Percentiles rank a stretch among this genome's conserved stretches.
Conservation (phyloP, 2,113 vertebrate genomes). For the Zonotrichia leucophrys region DNA sequence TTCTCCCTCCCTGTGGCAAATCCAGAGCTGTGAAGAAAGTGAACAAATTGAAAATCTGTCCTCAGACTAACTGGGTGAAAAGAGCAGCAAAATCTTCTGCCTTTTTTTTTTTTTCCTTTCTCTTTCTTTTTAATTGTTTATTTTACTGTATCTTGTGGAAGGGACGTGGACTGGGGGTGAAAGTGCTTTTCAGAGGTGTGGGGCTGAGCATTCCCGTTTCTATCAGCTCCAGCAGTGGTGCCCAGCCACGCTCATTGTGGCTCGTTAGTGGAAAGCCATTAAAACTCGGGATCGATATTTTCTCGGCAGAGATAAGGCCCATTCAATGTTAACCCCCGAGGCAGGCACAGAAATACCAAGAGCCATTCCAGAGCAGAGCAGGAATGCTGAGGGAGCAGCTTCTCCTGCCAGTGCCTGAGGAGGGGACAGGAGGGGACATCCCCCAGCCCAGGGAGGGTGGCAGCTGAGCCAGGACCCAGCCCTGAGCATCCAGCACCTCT, state of each 20-base stretch:
- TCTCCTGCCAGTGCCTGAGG: neutral
- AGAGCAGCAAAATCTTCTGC: neutral
- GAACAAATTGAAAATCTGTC: slow-evolving; percentile 10
- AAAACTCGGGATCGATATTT: slow-evolving; percentile 26
- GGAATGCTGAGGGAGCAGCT: neutral
- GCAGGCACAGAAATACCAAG: neutral
- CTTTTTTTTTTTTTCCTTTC: neutral
- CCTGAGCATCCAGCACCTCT: neutral
- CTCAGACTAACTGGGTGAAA: neutral
- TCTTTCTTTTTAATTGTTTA: neutral
- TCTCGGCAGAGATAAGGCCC: neutral
- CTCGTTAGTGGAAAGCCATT: slow-evolving; percentile 48
- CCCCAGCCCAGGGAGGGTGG: fast-evolving
- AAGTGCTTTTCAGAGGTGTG: neutral
- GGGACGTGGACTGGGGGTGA: neutral
- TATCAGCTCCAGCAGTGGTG: neutral
- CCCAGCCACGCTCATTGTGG: neutral
- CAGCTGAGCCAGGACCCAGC: neutral
- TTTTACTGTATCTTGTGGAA: neutral
- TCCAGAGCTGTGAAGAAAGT: neutral
- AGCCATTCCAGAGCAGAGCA: neutral
- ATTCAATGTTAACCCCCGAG: neutral
- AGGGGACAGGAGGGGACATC: neutral
- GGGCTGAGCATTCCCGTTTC: neutral
- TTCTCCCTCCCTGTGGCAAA: neutral